phyloP scores from a whole-genome alignment of 2,888 invertebrate genomes.

The Diaprepes abbreviatus region DNA sequence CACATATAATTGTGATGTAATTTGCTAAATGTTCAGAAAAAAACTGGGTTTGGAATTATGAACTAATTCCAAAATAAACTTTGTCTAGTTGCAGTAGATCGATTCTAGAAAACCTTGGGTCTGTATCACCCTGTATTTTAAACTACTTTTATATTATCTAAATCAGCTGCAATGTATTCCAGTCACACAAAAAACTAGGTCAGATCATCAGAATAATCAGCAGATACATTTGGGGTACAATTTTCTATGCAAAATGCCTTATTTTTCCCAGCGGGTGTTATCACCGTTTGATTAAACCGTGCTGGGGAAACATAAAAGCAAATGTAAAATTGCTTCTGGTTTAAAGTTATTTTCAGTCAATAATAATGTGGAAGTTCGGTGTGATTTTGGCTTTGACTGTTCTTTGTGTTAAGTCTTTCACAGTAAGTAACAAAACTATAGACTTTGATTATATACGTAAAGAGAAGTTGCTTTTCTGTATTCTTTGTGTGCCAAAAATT shows the following conservation, averaged over 20 bases:
- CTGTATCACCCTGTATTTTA: too few species aligned
- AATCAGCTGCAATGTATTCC: constrained; percentile 1
- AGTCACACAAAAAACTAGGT: constrained; percentile 18
- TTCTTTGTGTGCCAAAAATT: too few species aligned
- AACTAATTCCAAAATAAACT: too few species aligned
- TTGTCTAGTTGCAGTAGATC: too few species aligned
- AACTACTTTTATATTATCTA: neutral
- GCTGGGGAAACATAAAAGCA: constrained; percentile 28
- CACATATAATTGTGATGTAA: too few species aligned
- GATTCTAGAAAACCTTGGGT: too few species aligned
- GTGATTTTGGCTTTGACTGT: constrained; percentile 11
- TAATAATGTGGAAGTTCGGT: constrained; percentile 27
- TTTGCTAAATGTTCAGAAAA: too few species aligned
- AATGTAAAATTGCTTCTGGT: constrained; percentile 13
- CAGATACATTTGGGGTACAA: constrained; percentile 20
- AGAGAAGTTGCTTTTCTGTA: too few species aligned
- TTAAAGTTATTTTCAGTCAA: constrained; percentile 25
- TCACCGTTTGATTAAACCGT: constrained; percentile 33
- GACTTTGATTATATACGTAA: too few species aligned
- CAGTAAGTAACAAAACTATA: neutral
- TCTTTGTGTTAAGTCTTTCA: constrained; percentile 3
- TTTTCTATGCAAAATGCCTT: constrained; percentile 33
- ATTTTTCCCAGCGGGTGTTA: constrained; percentile 34
- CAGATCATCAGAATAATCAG: constrained; percentile 24
- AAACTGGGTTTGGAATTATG: too few species aligned